These are phyloP conservation scores for Falco concolor DNA, from an alignment of 2,797 vertebrate species.

Conservation along the genomic window DNA sequence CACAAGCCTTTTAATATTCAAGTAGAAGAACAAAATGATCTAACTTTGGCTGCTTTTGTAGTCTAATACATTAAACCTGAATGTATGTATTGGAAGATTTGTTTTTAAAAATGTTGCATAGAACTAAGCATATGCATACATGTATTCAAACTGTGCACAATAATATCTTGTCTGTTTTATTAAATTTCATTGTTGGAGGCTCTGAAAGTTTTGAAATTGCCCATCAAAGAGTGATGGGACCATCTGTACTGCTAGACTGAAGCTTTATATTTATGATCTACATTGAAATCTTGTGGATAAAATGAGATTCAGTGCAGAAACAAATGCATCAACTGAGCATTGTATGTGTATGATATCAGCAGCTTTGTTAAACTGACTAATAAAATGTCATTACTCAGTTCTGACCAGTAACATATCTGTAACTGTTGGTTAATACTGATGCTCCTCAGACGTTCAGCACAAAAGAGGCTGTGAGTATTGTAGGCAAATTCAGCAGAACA, in stretches of 20 bases:
- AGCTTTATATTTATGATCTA: neutral
- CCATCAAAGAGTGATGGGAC: neutral
- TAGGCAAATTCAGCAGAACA: neutral
- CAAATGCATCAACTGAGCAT: neutral
- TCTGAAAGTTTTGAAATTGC: neutral
- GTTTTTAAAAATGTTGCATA: neutral
- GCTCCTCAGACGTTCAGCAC: neutral
- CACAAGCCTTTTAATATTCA: neutral
- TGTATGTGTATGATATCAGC: neutral
- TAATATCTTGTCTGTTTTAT: neutral
- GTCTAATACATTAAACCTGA: neutral
- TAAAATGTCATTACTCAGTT: neutral
- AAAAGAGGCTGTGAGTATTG: neutral
- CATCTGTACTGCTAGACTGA: neutral
- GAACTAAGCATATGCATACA: neutral
- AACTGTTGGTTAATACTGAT: neutral
- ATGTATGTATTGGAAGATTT: neutral
- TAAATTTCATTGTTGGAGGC: neutral
- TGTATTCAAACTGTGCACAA: neutral
- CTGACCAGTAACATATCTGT: neutral
- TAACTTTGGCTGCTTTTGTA: neutral
- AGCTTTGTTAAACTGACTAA: neutral
- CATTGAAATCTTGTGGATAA: neutral
- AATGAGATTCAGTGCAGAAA: neutral
- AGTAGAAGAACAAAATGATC: neutral